Evolutionary conservation across 2,113 vertebrate genomes (phyloP), one percentile per base, ranked within the genome.

Genomic region (Phalacrocorax brasilianus): DNA sequence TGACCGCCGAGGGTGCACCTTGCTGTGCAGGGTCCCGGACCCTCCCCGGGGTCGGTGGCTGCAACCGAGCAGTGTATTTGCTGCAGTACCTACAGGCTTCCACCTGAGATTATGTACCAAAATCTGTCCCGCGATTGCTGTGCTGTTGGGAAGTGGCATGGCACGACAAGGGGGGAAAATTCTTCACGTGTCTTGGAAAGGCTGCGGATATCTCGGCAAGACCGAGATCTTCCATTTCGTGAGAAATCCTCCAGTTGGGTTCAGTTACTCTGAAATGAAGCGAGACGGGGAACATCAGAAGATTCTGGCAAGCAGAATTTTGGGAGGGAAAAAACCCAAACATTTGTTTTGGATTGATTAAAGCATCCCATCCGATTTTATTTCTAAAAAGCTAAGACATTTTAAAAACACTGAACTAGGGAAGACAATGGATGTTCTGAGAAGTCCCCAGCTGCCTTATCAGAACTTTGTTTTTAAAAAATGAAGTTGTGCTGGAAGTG

Each of bases 261-360:
- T 87, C 66, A 70, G 63, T 76, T 73, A 38, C 22, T 80, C 45
- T 73, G 82, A 76, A 88, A 73, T 16, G 59, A 78, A 93, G 81
- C 5, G 9, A 85, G 75, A 88, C 0, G 0, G 42, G 28, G 90
- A 96, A 91, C 58, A 76, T 27, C 16, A 42, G 45, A 73, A 75
- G 56, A 87, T 63, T 76, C 74, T 80, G 89, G 93, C 89, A 85
- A 93, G 93, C 45, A 55, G 91, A 73, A 58, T 70, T 68, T 82
- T 66, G 62, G 88, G 90, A 91, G 20, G 61, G 50, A 55, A 79
- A 56, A 63, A 87, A 17, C 33, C 90, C 91, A 86, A 91, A 80
- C 78, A 66, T 96, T 95, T 90, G 82, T 85, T 95, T 91, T 96
- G 96, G 88, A 91, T 53, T 70, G 85, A 70, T 88, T 27, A 73